phyloP scores from a whole-genome alignment of 2,797 vertebrate species.

The Sparidentex hasta region DNA sequence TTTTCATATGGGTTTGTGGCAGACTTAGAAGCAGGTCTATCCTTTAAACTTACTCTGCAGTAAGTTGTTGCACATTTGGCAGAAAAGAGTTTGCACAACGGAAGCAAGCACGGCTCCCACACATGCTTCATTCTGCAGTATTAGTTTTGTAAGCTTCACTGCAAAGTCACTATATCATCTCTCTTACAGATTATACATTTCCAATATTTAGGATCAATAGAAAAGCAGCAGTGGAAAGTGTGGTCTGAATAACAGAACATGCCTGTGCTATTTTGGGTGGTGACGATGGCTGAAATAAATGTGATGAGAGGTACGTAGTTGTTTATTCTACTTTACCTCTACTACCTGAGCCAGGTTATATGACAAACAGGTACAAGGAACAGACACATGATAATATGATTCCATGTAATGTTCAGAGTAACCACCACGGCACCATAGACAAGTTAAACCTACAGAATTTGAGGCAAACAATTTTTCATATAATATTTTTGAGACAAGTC shows the following conservation, averaged over 20 bases:
- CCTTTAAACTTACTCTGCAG: constrained; percentile 29
- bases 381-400: background rate
- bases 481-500: constrained; percentile 4
- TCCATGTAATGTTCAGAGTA: constrained; percentile 9
- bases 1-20: constrained; percentile 41
- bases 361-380: background rate
- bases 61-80: constrained; percentile 43
- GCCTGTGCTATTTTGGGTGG: background rate
- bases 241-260: background rate
- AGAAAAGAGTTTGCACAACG: constrained; percentile 28
- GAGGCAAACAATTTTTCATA: background rate
- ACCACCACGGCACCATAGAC: background rate
- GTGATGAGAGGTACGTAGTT: background rate
- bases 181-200: constrained; percentile 3
- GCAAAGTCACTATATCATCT: constrained; percentile 23
- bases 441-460: background rate
- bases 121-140: constrained; percentile 26
- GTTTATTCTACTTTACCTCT: constrained; percentile 7
- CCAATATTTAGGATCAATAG: background rate
- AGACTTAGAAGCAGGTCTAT: constrained; percentile 17
- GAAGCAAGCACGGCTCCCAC: constrained; percentile 31
- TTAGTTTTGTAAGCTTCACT: constrained; percentile 1
- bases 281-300: constrained; percentile 4
- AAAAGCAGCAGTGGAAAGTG: background rate
- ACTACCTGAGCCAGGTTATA: background rate